Base-by-base conservation (phyloP, 2,113 vertebrate species). In the Sturnira hondurensis region DNA sequence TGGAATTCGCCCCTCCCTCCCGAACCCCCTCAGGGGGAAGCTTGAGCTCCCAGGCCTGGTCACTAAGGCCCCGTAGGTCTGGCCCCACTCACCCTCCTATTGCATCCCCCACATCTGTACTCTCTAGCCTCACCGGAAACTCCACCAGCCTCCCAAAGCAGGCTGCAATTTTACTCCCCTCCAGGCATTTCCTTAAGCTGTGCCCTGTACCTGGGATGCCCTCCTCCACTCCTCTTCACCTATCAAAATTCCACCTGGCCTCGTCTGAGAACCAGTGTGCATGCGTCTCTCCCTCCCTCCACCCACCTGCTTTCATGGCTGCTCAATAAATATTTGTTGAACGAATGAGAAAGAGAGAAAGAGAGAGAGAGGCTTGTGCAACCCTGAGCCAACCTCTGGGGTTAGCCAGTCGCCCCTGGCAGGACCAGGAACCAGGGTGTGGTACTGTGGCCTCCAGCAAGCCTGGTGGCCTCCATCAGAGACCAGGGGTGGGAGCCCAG, bases 251-350 rank as follows among this genome's bases (percentile, higher is more conserved):
- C 56, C 36, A 17, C 1, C 36, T 38, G 47, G 73, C 33, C 56
- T 45, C 12, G 28, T 41, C 16, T n/a, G 45, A 89, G 52, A 36
- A 76, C 74, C 41, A 47, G 31, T 31, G 19, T 24, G 20, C 17
- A 9, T 78, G 10, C 2, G 0, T 85, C 63, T 80, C 45, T 68
- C 17, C 77, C 90, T 68, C 36, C 28, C 33, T 16, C 41, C 0
- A 1, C 36, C 13, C 22, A 36, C 54, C 33, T 45, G 43, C 41
- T 93, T 89, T 61, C 4, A 26, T 50, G 50, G 14, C 47, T 36
- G 41, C 16, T 67, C n/a, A 43, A 3, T 19, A 58, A 43, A 47
- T 43, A 74, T 65, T 67, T 96, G 58, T 78, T 92, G 54, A 83
- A 52, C 95, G 41, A 86, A 58, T 83, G 8, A 68, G 33, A 50